Evolutionary conservation across 2,113 vertebrate species (phyloP).

Genomic region (Ailurus styani): DNA sequence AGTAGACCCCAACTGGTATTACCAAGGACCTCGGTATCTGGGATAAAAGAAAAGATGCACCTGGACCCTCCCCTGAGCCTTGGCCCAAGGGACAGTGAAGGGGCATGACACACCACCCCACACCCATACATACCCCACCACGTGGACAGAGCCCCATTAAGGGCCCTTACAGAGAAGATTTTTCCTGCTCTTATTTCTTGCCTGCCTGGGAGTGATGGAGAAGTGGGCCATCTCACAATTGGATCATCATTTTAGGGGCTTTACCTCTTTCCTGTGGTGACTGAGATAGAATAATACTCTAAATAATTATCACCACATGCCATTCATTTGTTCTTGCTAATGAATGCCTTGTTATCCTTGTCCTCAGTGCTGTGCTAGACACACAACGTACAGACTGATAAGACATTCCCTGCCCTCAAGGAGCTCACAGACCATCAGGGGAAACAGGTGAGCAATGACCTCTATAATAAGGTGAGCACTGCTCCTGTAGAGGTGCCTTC

Average conservation of each 20-base stretch:
- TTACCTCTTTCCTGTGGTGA: background rate
- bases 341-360: background rate
- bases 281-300: background rate
- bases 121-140: background rate
- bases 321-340: background rate
- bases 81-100: background rate
- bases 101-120: accelerated
- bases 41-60: background rate
- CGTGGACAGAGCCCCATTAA: background rate
- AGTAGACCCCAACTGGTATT: background rate
- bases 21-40: background rate
- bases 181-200: background rate
- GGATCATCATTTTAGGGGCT: background rate
- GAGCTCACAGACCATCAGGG: background rate
- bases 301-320: background rate
- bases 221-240: background rate
- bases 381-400: background rate
- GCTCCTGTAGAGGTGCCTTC: too few relatives aligned
- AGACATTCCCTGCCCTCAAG: background rate
- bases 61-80: background rate
- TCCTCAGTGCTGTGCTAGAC: background rate
- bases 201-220: background rate
- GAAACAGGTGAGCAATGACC: background rate
- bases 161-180: background rate
- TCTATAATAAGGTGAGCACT: accelerated